A percentile compares a stretch with the other conserved stretches of the same genome.
Conservation (phyloP, 2,797 vertebrate genomes). For the Gadopsis bispinosus region DNA sequence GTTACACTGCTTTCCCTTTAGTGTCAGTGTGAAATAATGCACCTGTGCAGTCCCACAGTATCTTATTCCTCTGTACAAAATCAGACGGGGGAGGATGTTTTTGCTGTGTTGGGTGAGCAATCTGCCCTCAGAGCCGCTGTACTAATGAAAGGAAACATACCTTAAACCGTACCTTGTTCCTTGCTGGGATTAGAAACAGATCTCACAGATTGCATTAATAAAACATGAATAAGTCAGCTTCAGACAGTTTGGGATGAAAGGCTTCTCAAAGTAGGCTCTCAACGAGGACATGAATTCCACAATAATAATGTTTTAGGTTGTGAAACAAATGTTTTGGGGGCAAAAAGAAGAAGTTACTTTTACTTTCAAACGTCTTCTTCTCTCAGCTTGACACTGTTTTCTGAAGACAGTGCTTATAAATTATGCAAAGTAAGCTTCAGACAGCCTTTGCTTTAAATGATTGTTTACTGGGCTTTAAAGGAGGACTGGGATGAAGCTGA, state of each 20-base stretch:
- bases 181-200: conserved; percentile 25
- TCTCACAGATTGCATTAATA: conserved; percentile 15
- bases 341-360: conserved; percentile 24
- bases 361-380: conserved; percentile 18
- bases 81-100: not conserved
- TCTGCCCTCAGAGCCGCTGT: not conserved
- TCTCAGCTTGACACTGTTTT: conserved; percentile 33
- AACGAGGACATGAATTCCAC: not conserved
- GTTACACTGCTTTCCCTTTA: conserved; percentile 8
- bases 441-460: conserved; percentile 45
- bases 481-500: conserved; percentile 20
- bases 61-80: not conserved
- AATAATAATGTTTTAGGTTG: not conserved
- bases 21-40: conserved; percentile 16
- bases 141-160: conserved; percentile 3
- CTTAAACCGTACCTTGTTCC: not conserved
- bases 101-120: not conserved
- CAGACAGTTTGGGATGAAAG: conserved; percentile 12
- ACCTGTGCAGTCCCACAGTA: not conserved
- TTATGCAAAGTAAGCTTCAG: conserved; percentile 37
- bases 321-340: conserved; percentile 9
- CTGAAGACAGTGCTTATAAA: conserved; percentile 46
- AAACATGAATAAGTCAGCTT: conserved; percentile 9
- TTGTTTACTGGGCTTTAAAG: conserved; percentile 45
- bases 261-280: not conserved